Evolutionary conservation across 2,797 vertebrate genomes (phyloP).

Genomic region (Peromyscus aztecus): DNA sequence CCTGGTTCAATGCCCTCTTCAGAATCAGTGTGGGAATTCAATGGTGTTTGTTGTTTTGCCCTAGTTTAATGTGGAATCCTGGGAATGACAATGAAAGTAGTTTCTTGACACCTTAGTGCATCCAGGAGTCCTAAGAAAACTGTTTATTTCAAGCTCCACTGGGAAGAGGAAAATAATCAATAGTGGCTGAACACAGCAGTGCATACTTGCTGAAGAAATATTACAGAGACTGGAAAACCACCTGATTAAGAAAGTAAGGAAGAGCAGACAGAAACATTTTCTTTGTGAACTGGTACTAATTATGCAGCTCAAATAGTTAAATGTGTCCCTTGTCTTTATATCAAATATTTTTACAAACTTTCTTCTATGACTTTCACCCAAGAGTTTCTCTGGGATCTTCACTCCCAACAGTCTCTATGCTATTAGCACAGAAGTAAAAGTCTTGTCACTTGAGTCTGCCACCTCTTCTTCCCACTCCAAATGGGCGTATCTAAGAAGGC

Average conservation of each 20-base stretch:
- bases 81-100: constrained; percentile 65
- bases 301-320: constrained; percentile 27
- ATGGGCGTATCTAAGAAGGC: not conserved
- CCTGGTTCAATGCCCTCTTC: not conserved
- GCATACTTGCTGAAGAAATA: constrained; percentile 46
- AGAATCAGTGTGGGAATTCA: not conserved
- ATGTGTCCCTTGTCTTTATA: not conserved
- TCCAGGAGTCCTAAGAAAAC: constrained; percentile 78
- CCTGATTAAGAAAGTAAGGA: constrained; percentile 32
- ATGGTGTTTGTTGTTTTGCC: not conserved
- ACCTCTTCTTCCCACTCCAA: not conserved
- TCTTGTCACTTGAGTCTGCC: not conserved
- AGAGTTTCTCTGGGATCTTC: not conserved
- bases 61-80: not conserved
- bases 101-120: constrained; percentile 39
- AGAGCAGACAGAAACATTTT: constrained; percentile 51
- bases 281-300: constrained; percentile 38
- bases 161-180: constrained; percentile 82
- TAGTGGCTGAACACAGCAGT: constrained; percentile 67
- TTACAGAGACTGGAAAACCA: constrained; percentile 26
- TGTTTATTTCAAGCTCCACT: constrained; percentile 84
- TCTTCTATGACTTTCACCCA: constrained; percentile 12
- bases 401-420: not conserved
- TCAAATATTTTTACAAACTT: constrained; percentile 17
- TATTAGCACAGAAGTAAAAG: not conserved